Conservation (phyloP, 2,888 invertebrate species). For the Melipona beecheii region DNA sequence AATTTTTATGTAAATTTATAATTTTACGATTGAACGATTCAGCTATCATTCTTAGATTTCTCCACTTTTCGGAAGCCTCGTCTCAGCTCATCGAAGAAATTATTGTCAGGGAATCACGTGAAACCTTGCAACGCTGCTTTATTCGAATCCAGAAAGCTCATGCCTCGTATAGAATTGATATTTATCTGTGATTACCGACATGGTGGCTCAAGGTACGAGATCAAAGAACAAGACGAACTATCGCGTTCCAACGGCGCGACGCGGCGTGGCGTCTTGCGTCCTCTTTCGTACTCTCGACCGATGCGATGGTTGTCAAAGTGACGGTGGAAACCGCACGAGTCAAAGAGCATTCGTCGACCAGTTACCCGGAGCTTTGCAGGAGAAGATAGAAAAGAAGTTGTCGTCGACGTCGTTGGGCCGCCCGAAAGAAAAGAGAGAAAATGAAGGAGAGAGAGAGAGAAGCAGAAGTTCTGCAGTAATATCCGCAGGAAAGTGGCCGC, state of each 20-base stretch:
- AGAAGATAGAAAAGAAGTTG: conserved; percentile 9
- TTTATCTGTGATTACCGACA: not conserved
- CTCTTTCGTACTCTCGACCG: not conserved
- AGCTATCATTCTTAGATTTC: not conserved
- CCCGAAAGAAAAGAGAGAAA: not conserved
- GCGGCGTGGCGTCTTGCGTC: not conserved
- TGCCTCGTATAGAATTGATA: not conserved
- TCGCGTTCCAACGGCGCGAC: not conserved
- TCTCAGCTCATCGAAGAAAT: not conserved
- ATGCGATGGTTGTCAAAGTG: conserved; percentile 58
- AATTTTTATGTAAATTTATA: too few species aligned
- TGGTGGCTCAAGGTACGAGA: not conserved
- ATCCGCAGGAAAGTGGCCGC: conserved; percentile 50
- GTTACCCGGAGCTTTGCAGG: not conserved
- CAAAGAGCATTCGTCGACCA: conserved; percentile 29
- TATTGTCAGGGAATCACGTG: not conserved
- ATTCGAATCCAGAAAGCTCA: not conserved
- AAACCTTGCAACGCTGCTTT: not conserved
- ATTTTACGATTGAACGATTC: not conserved
- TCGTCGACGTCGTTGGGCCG: not conserved
- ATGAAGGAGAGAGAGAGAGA: not conserved
- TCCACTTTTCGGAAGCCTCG: not conserved
- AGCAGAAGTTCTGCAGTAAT: conserved; percentile 47
- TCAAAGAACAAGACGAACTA: not conserved
- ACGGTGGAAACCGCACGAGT: conserved; percentile 44